Evolutionary conservation across 1,140 invertebrate species (phyloP), one percentile per base, ranked within the genome.

Genomic region (Musca domestica): DNA sequence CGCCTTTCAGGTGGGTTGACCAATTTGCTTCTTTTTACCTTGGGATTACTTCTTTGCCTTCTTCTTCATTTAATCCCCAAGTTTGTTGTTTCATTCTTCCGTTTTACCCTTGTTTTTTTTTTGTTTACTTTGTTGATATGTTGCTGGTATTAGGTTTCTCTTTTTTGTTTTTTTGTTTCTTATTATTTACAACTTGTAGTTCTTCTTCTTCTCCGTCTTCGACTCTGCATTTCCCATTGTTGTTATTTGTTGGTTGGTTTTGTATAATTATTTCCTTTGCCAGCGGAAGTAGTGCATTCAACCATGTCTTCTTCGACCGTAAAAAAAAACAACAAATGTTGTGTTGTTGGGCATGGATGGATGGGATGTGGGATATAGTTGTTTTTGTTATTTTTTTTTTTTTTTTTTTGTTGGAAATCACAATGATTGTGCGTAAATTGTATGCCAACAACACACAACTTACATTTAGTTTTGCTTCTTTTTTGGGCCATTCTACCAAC

Each of bases 251-350:
- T 52, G 52, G 48, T 69, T n/a, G n/a, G n/a, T 30, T 63, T 23
- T 66, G 64, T 67, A 56, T 71, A 64, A 72, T 52, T 61, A 75
- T 72, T 74, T 78, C 76, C 76, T 76, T 64, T 78, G 17, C 47
- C 52, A 78, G 25, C 76, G 76, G 76, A 78, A 78, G 76, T 78
- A 71, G 69, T 74, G 73, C 76, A 77, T 74, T 78, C 73, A 78
- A 72, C 76, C 76, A 72, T 78, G 68, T 49, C 64, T 48, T 47
- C n/a, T 46, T 47, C 61, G 14, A 14, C 51, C 19, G 17, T 23
- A 9, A 41, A 41, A n/a, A n/a, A 41, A 41, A 9, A 5, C 34
- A 5, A 41, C 34, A 41, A 41, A 41, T 41, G 34, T 2, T 41
- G 27, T 30, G 27, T 30, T 30, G 27, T 30, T n/a, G 27, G 34